Evolutionary conservation across 2,113 vertebrate genomes (phyloP), one percentile per base, ranked within the genome.

Genomic region (Alexandromys fortis): DNA sequence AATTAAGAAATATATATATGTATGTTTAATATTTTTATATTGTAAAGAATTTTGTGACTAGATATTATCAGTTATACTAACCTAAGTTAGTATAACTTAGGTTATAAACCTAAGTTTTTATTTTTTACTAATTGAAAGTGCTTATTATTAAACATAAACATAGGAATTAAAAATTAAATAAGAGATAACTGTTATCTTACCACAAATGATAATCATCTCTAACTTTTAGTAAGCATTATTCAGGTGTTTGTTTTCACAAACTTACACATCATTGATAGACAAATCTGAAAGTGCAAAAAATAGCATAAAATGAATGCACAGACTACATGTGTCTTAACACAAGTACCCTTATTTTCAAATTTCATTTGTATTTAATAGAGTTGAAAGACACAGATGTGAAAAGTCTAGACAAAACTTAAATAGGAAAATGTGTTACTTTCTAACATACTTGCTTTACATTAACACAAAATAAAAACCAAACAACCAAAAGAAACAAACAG

Each of bases 331-430:
- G n/a, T 90, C 93, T 92, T 73, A 47, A 87, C 78, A 77, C 70
- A 26, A 87, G 33, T 55, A 58, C 19, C 1, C 38, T 19, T 79
- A 30, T 65, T 83, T 72, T 82, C 8, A 14, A 49, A 82, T 86
- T 67, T 96, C 35, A 87, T 76, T 93, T 96, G 2, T 1, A 72
- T 78, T 90, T 96, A 73, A 72, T 86, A 81, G n/a, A 75, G 63
- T 7, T 86, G 45, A 78, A 55, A 67, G 7, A 68, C 14, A 58
- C 72, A 89, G 61, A 75, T 73, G 16, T 86, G 38, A 61, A 86
- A 58, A 55, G 45, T 89, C 72, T 78, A 92, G 10, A 52, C 61
- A 81, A 22, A 33, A n/a, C 65, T 88, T 92, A 61, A 95, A 19
- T 6, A 91, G 83, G 26, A 88, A 90, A 87, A 90, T 79, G 45